These are phyloP conservation scores for Pterocles gutturalis DNA, from an alignment of 2,113 vertebrate species.

Conservation along the genomic window DNA sequence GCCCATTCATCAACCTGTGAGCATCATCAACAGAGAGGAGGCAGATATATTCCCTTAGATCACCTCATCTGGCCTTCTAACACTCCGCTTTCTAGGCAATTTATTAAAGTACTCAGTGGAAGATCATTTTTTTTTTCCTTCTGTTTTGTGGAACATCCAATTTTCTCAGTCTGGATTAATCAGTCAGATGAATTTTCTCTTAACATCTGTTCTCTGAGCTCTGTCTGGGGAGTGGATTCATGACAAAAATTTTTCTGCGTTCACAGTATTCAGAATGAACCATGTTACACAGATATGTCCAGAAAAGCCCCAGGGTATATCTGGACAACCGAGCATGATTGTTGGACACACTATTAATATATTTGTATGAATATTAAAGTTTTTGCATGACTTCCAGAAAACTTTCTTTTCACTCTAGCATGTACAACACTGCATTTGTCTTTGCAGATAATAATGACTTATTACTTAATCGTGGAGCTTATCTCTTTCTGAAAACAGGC, in stretches of 20 bases:
- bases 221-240: background rate
- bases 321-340: background rate
- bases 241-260: background rate
- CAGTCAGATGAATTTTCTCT: background rate
- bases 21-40: background rate
- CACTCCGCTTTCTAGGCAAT: background rate
- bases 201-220: background rate
- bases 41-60: background rate
- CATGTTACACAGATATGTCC: rapidly evolving
- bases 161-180: background rate
- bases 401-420: background rate
- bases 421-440: background rate
- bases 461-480: background rate
- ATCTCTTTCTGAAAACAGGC: background rate
- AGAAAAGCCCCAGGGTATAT: background rate
- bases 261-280: background rate
- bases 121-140: background rate
- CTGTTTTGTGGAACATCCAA: background rate
- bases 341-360: background rate
- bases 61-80: background rate
- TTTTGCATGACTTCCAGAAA: background rate
- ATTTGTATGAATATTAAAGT: background rate
- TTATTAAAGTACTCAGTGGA: background rate
- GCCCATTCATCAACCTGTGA: background rate
- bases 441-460: background rate